Evolutionary conservation across 2,888 invertebrate species (phyloP), one percentile per base, ranked within the genome.

Genomic region (Stenchaetothrips biformis): DNA sequence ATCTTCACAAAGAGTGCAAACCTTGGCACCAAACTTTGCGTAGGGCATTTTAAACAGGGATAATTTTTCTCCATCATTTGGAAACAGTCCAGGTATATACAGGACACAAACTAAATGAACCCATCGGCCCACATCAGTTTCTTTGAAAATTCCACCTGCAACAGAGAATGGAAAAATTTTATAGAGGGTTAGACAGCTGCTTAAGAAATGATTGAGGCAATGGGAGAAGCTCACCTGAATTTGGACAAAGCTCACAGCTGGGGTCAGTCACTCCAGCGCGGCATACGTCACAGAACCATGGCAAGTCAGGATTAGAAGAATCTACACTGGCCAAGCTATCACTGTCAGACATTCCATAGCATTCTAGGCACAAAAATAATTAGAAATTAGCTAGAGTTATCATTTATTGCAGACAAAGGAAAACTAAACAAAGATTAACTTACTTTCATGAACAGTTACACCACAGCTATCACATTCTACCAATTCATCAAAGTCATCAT

Each of bases 221-320:
- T 25, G 59, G 18, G 9, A 4, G 48, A 16, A 67, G 78, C 67
- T 82, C 85, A 88, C 92, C 94, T 85, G 90, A 91, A 86, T 96
- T 97, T 0, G 99, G 99, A 86, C 99, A 99, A 21, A 99, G 89
- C 88, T 99, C 98, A 87, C 99, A 99, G 62, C 91, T 92, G 0
- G 98, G 98, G 86, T 94, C 93, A 18, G 90, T 91, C 18, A 95
- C 92, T 0, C 96, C 96, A 27, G 97, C 97, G 84, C 95, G 94
- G 85, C 99, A 99, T 7, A 98, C 96, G 87, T 99, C 99, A 89
- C 99, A 99, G 87, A 99, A 99, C 99, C 99, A 99, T 0, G 98
- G 98, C 83, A 99, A 98, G 0, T 98, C 98, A 48, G 97, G 96
- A 80, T 96, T 96, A 0, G 97, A 93, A 18, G 98, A 98, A 83